Evolutionary conservation across 2,113 vertebrate genomes (phyloP).

Genomic region (Pelecanoides urinatrix): DNA sequence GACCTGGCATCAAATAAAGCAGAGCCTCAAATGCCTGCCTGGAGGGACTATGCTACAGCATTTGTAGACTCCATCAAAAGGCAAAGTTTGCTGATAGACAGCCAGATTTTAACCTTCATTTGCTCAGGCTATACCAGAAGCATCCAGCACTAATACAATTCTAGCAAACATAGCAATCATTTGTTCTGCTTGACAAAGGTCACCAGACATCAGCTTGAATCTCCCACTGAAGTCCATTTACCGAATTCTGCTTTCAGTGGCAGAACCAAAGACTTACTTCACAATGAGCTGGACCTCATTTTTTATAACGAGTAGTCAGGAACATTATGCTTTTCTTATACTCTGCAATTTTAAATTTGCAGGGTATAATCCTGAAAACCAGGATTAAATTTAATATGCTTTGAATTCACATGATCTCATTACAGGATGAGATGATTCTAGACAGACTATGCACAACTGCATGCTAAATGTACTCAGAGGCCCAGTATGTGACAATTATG

Average conservation of each 20-base stretch:
- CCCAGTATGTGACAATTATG: not conserved
- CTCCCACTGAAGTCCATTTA: not conserved
- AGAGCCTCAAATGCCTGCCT: not conserved
- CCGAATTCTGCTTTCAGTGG: not conserved
- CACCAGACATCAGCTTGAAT: conserved; percentile 13
- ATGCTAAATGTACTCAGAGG: not conserved
- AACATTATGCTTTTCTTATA: not conserved
- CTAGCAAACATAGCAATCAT: conserved; percentile 11
- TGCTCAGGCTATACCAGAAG: conserved; percentile 31
- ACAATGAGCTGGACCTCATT: not conserved
- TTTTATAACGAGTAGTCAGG: not conserved
- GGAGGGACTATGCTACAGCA: not conserved
- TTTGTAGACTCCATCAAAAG: conserved; percentile 13
- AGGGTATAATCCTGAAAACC: conserved; percentile 38
- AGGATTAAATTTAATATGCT: conserved; percentile 28
- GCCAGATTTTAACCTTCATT: conserved; percentile 10
- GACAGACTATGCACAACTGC: not conserved
- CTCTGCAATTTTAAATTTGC: conserved; percentile 8
- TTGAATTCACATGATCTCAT: conserved; percentile 8
- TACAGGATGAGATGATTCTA: not conserved
- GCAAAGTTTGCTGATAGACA: conserved; percentile 1
- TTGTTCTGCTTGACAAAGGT: conserved; percentile 50
- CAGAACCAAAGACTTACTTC: not conserved
- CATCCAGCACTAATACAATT: conserved; percentile 18
- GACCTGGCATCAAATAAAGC: not conserved